A percentile compares a stretch with the other conserved stretches of the same genome.
phyloP scores from a whole-genome alignment of 2,888 invertebrate species.

The Strigamia maritima region DNA sequence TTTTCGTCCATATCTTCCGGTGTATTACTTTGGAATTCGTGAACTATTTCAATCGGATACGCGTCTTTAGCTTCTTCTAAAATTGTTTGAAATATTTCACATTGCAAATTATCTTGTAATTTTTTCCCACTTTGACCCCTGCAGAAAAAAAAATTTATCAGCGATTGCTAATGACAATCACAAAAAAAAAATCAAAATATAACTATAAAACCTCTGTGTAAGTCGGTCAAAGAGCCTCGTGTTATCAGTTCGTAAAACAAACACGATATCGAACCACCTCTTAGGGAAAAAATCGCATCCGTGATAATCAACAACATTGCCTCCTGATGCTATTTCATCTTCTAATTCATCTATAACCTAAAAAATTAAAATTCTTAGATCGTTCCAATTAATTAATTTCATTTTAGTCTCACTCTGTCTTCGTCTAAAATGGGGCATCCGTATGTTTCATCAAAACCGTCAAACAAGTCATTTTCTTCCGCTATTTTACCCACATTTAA shows the following conservation, averaged over 20 bases:
- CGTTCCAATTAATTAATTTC: too few species aligned
- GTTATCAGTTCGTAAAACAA: conserved; percentile 86
- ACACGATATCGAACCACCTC: conserved; percentile 93
- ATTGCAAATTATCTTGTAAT: conserved; percentile 87
- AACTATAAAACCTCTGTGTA: conserved; percentile 66
- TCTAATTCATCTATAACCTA: conserved; percentile 87
- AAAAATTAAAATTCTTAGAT: not conserved
- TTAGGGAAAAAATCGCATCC: conserved; percentile 96
- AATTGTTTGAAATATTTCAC: conserved; percentile 94
- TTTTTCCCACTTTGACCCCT: conserved; percentile 87
- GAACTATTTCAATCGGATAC: conserved; percentile 76
- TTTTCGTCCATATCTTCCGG: conserved; percentile 74
- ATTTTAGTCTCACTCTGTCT: too few species aligned
- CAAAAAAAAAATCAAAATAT: too few species aligned
- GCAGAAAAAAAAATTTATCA: conserved; percentile 34
- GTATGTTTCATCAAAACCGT: conserved; percentile 81
- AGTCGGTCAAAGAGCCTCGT: conserved; percentile 83
- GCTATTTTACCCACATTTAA: conserved; percentile 85
- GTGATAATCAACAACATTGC: conserved; percentile 94
- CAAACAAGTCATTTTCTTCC: conserved; percentile 75
- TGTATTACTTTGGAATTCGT: conserved; percentile 73
- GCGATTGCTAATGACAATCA: too few species aligned
- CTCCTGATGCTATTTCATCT: conserved; percentile 75
- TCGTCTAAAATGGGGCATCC: conserved; percentile 89
- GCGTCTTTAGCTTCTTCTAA: conserved; percentile 86